Percentiles rank a stretch among this genome's conserved stretches.
phyloP scores from a whole-genome alignment of 1,140 invertebrate species.

The Fopius arisanus region DNA sequence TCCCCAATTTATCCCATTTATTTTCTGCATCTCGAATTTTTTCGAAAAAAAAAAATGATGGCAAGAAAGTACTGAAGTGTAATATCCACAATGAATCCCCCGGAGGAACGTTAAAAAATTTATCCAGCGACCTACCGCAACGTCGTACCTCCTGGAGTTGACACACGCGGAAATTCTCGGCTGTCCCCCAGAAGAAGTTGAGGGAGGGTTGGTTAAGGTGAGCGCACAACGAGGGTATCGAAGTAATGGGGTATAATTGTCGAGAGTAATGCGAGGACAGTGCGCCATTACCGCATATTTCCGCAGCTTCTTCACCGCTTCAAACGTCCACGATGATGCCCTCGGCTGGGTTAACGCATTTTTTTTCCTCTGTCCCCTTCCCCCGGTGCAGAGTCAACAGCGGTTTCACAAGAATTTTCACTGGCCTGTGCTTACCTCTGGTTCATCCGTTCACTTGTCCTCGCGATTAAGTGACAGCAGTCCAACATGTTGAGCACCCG shows the following conservation, averaged over 20 bases:
- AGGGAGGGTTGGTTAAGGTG: conserved; percentile 22
- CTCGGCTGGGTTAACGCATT: conserved; percentile 36
- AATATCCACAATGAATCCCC: conserved; percentile 13
- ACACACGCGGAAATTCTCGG: neutral
- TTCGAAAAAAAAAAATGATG: neutral
- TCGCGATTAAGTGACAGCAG: neutral
- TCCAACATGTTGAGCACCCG: neutral
- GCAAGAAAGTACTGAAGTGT: neutral
- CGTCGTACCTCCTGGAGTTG: conserved; percentile 22
- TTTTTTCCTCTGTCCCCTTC: conserved; percentile 37
- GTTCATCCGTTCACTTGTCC: neutral
- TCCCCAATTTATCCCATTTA: no score
- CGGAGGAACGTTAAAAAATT: neutral
- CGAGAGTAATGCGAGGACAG: conserved; percentile 64
- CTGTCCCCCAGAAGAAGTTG: neutral
- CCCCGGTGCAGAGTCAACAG: neutral
- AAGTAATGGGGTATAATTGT: conserved; percentile 66
- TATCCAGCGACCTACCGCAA: conserved; percentile 60
- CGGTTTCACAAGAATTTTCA: conserved; percentile 54
- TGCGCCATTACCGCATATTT: conserved; percentile 66
- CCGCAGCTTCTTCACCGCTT: conserved; percentile 46
- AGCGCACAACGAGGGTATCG: conserved; percentile 41
- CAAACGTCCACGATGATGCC: conserved; percentile 44
- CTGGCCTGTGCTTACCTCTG: neutral
- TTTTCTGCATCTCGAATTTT: no score